A percentile compares a stretch with the other conserved stretches of the same genome.
These are phyloP conservation scores for Phymanthus crucifer DNA, from an alignment of 92 coral and sea anemone genomes.

Conservation along the genomic window DNA sequence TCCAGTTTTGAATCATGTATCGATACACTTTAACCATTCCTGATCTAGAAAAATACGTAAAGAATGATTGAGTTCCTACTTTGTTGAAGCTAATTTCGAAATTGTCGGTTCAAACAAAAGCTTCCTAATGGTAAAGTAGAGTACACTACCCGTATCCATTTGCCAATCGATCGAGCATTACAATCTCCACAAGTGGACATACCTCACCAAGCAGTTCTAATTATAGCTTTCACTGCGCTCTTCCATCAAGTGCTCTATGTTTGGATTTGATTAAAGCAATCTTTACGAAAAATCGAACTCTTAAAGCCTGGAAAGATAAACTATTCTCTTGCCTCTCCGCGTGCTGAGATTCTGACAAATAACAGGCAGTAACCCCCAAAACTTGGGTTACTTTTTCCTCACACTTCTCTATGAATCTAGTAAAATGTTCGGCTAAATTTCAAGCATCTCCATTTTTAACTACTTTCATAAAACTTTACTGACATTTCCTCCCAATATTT, in stretches of 20 bases:
- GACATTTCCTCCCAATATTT: neutral
- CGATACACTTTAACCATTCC: neutral
- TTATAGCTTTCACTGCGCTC: neutral
- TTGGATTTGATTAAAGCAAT: neutral
- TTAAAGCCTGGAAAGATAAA: neutral
- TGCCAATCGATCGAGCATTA: conserved; percentile 1
- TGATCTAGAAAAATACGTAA: neutral
- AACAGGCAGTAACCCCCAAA: neutral
- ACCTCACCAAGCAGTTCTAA: neutral
- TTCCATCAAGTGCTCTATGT: neutral
- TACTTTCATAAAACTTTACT: neutral
- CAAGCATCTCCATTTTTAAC: neutral
- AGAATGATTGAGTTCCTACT: neutral
- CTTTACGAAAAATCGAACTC: neutral
- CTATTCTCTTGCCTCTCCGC: too few species aligned
- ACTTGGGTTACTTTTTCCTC: neutral
- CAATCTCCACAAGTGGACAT: neutral
- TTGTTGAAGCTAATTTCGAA: neutral
- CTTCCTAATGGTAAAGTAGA: neutral
- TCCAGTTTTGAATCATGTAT: too few species aligned
- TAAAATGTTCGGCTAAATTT: neutral
- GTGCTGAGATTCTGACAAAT: neutral
- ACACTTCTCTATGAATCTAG: neutral
- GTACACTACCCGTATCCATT: neutral
- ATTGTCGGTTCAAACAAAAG: neutral